Conservation (phyloP, 2,113 vertebrate genomes). For the Macquaria australasica region DNA sequence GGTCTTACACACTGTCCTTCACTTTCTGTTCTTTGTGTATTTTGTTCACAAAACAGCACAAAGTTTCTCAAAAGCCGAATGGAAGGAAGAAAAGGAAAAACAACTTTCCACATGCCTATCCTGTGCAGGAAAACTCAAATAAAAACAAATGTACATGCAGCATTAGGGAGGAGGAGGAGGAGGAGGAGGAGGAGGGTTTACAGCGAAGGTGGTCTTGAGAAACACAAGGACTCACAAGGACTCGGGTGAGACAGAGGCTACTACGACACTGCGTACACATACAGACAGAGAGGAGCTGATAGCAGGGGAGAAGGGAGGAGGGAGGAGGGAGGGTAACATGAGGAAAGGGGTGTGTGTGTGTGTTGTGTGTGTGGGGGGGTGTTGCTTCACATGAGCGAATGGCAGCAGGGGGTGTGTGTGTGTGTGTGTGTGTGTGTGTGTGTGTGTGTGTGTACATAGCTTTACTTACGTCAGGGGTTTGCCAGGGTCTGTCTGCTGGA, state of each 20-base stretch:
- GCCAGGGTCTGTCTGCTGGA: conserved; percentile 78
- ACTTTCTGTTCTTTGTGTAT: not conserved
- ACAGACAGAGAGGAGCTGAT: not conserved
- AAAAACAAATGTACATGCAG: not conserved
- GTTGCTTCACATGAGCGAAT: conserved; percentile 33
- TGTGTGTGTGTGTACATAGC: not conserved
- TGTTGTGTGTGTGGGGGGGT: conserved; percentile 35
- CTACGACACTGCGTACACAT: not conserved
- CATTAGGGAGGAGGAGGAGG: not conserved
- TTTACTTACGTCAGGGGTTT: conserved; percentile 75
- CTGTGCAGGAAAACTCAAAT: not conserved
- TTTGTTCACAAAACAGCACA: not conserved
- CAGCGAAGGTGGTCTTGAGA: not conserved
- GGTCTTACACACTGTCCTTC: not conserved
- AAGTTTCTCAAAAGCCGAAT: not conserved
- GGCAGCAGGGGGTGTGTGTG: conserved; percentile 32
- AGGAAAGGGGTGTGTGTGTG: not conserved
- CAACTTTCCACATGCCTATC: not conserved
- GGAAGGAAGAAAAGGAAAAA: not conserved
- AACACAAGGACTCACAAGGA: not conserved
- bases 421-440: conserved; percentile 24
- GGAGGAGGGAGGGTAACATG: not conserved
- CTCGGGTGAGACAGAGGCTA: not conserved
- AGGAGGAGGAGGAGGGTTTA: too few relatives aligned
- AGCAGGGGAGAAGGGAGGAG: not conserved